Evolutionary conservation across 2,113 vertebrate species (phyloP).

Genomic region (Fregetta grallaria): DNA sequence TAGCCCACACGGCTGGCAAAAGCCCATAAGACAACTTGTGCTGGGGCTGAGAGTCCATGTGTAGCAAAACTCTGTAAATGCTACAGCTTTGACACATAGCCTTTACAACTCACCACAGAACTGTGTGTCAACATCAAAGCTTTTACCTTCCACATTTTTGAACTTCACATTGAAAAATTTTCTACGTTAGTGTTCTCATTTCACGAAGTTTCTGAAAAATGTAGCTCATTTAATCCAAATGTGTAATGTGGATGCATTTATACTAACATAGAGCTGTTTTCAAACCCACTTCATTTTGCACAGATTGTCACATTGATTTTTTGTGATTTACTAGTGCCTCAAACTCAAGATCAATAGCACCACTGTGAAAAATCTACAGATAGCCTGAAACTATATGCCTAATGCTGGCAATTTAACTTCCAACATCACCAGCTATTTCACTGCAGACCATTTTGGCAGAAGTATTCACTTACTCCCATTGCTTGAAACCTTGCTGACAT

Average conservation of each 20-base stretch:
- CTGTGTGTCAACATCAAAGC: neutral
- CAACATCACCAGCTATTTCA: neutral
- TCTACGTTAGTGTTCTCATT: neutral
- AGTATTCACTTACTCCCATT: neutral
- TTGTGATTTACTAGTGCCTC: neutral
- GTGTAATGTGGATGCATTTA: neutral
- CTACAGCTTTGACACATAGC: neutral
- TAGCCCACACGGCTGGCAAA: neutral
- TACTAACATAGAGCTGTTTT: neutral
- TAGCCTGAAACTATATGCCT: neutral
- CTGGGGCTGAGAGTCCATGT: neutral
- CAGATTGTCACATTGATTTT: slow-evolving; percentile 24
- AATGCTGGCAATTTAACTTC: neutral
- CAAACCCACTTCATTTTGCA: neutral
- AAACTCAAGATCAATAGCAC: neutral
- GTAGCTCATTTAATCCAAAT: neutral
- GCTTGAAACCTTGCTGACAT: neutral
- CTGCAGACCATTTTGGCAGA: neutral
- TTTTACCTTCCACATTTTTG: neutral
- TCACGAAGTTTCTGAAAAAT: slow-evolving; percentile 10
- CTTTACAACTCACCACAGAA: neutral
- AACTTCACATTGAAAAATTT: neutral
- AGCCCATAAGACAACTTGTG: neutral
- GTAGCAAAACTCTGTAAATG: neutral
- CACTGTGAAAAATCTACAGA: neutral